Evolutionary conservation across 2,888 invertebrate species (phyloP), one percentile per base, ranked within the genome.

Genomic region (Tachina lurida): DNA sequence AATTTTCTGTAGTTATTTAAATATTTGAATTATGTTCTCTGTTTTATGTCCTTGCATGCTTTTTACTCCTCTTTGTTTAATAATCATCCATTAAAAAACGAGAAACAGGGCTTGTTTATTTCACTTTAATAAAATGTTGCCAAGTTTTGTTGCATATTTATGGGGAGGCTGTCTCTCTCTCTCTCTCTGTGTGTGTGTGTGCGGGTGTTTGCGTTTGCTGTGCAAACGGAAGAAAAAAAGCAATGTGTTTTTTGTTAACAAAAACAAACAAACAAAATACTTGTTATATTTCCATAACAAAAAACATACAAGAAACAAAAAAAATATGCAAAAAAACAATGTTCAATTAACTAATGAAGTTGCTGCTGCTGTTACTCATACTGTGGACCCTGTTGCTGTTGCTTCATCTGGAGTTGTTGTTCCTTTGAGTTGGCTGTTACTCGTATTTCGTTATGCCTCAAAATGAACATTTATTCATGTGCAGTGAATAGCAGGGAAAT

Each of bases 291-390:
- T 22, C 70, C 78, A 56, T 41, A 56, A 65, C 41, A 62, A 41
- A 39, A 71, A 49, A 3, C 58, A 62, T 7, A 31, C 45, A 49
- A 10, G 13, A 15, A n/a, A 52, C 31, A 63, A 17, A 54, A 56
- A 43, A 45, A 0, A 39, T 10, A 4, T 19, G 45, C 39, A 15
- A 15, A 75, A 81, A 75, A 70, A 49, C 77, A 63, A 43, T 85
- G 83, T 86, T 79, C 79, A 86, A 86, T 86, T 86, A 86, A 79
- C 85, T 86, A 83, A 86, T 86, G 85, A 83, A 82, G 47, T 71
- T 65, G 70, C 75, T 58, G 62, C 56, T 63, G n/a, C 52, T 43
- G 22, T 49, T 41, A 39, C 22, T 71, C 54, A 12, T 67, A 22
- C 62, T 39, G 10, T 58, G 10, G 4, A 19, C 31, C 10, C 13